phyloP scores from a whole-genome alignment of 1,140 invertebrate species.

The Plutomurus gul region DNA sequence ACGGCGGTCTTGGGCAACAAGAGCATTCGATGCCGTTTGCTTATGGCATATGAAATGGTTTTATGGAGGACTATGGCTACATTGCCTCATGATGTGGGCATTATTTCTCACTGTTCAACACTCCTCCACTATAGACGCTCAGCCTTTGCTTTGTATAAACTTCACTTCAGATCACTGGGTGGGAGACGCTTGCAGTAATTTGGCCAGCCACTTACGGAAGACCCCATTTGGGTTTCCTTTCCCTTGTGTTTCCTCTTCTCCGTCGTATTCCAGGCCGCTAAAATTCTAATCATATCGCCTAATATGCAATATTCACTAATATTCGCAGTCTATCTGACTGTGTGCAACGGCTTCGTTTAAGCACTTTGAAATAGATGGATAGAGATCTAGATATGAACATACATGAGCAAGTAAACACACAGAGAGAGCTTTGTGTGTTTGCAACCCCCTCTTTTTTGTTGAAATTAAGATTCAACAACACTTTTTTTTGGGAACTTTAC shows the following conservation, averaged over 20 bases:
- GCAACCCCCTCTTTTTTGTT: no score
- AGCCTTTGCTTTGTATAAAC: constrained; percentile 1
- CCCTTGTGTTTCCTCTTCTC: background rate
- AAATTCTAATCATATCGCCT: background rate
- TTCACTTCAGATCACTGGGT: background rate
- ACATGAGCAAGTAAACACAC: no score
- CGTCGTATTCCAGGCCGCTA: background rate
- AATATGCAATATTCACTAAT: background rate
- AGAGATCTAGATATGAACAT: no score
- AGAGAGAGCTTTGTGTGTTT: no score
- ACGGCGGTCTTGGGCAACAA: background rate
- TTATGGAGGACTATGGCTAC: constrained; percentile 28
- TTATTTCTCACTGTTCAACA: constrained; percentile 4
- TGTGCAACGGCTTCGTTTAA: no score
- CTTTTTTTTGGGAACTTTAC: no score
- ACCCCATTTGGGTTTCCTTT: constrained; percentile 22
- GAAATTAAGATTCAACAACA: no score
- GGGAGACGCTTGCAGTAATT: background rate
- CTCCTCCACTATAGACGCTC: background rate
- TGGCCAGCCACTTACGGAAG: constrained; percentile 18
- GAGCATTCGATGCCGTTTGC: background rate
- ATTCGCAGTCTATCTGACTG: background rate
- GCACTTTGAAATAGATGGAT: no score
- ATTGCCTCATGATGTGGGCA: background rate
- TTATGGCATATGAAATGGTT: constrained; percentile 18